phyloP scores from a whole-genome alignment of 1,140 invertebrate species.

The Cydia splendana region DNA sequence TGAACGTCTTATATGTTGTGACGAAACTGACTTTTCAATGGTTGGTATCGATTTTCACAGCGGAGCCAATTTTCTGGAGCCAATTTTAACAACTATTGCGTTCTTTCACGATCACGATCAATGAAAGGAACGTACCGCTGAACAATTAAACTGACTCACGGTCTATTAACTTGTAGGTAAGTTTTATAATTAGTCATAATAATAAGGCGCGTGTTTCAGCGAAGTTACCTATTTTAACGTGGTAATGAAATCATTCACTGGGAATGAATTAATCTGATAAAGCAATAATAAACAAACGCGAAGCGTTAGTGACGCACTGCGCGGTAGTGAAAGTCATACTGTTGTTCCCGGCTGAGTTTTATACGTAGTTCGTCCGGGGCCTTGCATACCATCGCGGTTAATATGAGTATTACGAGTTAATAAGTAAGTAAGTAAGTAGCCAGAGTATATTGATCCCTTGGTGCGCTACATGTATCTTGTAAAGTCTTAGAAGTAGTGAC shows the following conservation, averaged over 20 bases:
- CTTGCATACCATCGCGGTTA: not conserved
- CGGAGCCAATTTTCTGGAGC: not conserved
- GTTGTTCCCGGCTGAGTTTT: not conserved
- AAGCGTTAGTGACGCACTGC: not conserved
- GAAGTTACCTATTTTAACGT: slow-evolving; percentile 13
- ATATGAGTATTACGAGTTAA: not conserved
- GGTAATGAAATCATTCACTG: slow-evolving; percentile 20
- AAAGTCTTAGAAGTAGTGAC: no score
- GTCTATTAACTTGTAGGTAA: not conserved
- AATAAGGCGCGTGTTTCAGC: not conserved
- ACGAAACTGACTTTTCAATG: slow-evolving; percentile 41
- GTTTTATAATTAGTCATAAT: not conserved
- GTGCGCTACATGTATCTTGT: no score
- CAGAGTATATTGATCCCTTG: slow-evolving; percentile 20
- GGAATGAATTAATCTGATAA: slow-evolving; percentile 15
- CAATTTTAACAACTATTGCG: slow-evolving; percentile 6
- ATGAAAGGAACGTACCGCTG: slow-evolving; percentile 1
- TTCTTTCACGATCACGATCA: slow-evolving; percentile 13
- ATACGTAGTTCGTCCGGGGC: not conserved
- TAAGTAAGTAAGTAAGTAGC: not conserved
- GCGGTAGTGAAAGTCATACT: slow-evolving; percentile 20
- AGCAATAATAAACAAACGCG: slow-evolving; percentile 2
- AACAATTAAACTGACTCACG: not conserved
- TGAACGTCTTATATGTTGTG: slow-evolving; percentile 56
- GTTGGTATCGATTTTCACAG: slow-evolving; percentile 16